Evolutionary conservation across 2,888 invertebrate species (phyloP), one percentile per base, ranked within the genome.

Genomic region (Siphonodentalium dalli): DNA sequence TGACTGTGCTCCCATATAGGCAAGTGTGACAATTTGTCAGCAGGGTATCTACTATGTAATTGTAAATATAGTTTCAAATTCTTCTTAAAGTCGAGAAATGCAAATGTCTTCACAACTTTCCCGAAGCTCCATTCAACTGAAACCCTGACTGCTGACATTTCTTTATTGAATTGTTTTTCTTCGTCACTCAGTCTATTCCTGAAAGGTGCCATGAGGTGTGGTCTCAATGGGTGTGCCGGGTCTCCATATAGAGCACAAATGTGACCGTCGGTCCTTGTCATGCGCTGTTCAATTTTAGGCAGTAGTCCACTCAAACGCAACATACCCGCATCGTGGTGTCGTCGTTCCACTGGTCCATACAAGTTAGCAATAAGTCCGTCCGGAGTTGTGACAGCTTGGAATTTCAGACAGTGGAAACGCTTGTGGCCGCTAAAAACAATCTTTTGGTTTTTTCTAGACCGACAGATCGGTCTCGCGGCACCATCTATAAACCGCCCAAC

Each of bases 401-500:
- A 56, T 26, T 56, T 60, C n/a, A n/a, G n/a, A n/a, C n/a, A n/a
- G n/a, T n/a, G n/a, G n/a, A n/a, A n/a, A n/a, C n/a, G n/a, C n/a
- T n/a, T n/a, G n/a, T n/a, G n/a, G n/a, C n/a, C n/a, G n/a, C n/a
- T n/a, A n/a, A n/a, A n/a, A n/a, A n/a, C n/a, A n/a, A n/a, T n/a
- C n/a, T n/a, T n/a, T n/a, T n/a, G n/a, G n/a, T n/a, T n/a, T n/a
- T n/a, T n/a, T n/a, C n/a, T n/a, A n/a, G n/a, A n/a, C n/a, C n/a
- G n/a, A n/a, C n/a, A n/a, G n/a, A n/a, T n/a, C n/a, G 56, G 56
- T 18, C 54, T n/a, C 11, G 43, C 40, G 18, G 54, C 52, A 1
- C 59, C 52, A 41, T 48, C 52, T n/a, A 48, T 49, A 35, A 56
- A 59, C 6, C 52, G 52, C 37, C 33, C 45, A 18, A 47, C 44